Conservation (phyloP, 2,888 invertebrate species). For the Temnothorax unifasciatus region DNA sequence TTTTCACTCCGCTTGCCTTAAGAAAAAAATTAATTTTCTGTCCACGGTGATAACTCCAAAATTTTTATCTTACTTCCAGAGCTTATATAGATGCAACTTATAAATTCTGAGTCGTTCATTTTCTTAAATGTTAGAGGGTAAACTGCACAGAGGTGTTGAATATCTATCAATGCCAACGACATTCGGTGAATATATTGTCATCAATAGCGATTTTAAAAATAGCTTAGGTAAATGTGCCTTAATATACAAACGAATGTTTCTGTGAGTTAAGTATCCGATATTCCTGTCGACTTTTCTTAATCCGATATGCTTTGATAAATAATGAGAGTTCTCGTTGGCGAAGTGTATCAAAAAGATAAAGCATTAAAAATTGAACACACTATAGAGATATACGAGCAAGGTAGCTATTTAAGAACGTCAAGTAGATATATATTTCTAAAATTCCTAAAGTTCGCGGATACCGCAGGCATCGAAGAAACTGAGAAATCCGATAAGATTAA, state of each 20-base stretch:
- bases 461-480: not conserved
- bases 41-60: not conserved
- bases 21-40: not conserved
- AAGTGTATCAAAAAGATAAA: slow-evolving; percentile 16
- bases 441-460: not conserved
- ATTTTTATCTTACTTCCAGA: not conserved
- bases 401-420: slow-evolving; percentile 13
- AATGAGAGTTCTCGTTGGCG: slow-evolving; percentile 15
- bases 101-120: not conserved
- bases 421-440: slow-evolving; percentile 6
- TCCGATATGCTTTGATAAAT: slow-evolving; percentile 49
- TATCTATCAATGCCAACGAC: slow-evolving; percentile 45
- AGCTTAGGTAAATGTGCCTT: slow-evolving; percentile 17
- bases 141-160: not conserved
- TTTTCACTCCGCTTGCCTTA: not conserved
- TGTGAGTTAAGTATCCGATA: slow-evolving; percentile 27
- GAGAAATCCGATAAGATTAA: slow-evolving; percentile 3
- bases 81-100: not conserved
- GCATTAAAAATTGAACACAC: slow-evolving; percentile 28
- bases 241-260: slow-evolving; percentile 31
- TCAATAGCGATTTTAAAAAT: slow-evolving; percentile 21
- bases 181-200: slow-evolving; percentile 13
- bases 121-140: not conserved
- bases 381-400: not conserved
- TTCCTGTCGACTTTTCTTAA: slow-evolving; percentile 39